These are phyloP conservation scores for Diadema setosum DNA, from an alignment of 35 echinoderm and acorn worm genomes.

Conservation along the genomic window DNA sequence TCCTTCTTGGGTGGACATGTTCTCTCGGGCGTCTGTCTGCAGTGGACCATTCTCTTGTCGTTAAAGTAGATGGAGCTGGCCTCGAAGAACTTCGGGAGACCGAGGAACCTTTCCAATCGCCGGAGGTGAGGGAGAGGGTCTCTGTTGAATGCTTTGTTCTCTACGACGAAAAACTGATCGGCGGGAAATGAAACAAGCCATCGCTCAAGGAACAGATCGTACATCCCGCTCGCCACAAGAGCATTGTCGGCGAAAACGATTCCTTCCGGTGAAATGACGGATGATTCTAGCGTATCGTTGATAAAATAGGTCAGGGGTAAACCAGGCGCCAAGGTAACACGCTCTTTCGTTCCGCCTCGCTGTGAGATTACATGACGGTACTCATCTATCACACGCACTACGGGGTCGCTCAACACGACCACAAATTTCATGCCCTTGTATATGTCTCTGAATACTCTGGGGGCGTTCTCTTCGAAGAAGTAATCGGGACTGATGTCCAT, in stretches of 20 bases:
- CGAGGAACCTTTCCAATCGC: conserved; percentile 8
- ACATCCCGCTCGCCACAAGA: background rate
- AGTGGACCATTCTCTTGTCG: conserved; percentile 25
- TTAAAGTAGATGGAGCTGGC: conserved; percentile 34
- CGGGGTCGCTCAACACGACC: background rate
- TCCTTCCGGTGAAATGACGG: background rate
- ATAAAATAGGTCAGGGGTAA: background rate
- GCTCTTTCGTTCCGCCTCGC: background rate
- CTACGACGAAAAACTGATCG: background rate
- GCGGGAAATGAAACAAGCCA: background rate
- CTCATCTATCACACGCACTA: background rate
- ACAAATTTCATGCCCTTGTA: background rate
- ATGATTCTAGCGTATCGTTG: background rate
- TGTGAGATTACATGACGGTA: background rate
- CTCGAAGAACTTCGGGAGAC: background rate
- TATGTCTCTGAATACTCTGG: conserved; percentile 21
- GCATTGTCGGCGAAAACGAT: background rate
- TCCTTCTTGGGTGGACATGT: background rate
- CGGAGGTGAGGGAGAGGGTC: background rate
- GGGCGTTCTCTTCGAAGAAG: conserved; percentile 42
- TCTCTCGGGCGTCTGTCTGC: conserved; percentile 5
- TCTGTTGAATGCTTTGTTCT: background rate
- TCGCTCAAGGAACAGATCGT: background rate
- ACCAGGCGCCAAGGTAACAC: background rate
- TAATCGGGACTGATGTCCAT: conserved; percentile 79